phyloP scores from a whole-genome alignment of 2,113 vertebrate species.

The Mystacornis crossleyi region DNA sequence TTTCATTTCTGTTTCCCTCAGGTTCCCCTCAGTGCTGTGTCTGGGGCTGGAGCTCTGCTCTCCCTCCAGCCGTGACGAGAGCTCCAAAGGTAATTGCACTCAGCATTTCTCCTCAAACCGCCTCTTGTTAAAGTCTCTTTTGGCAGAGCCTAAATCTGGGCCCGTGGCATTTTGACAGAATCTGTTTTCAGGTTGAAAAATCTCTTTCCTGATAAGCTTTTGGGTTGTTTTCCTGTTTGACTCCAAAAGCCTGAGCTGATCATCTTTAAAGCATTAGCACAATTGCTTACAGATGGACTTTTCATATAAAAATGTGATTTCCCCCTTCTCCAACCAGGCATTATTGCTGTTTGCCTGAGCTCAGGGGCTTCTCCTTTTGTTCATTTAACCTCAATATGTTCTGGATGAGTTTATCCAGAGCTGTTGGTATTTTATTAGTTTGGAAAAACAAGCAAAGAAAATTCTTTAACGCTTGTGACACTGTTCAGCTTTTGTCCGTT shows the following conservation, averaged over 20 bases:
- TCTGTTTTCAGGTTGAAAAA: slow-evolving; percentile 5
- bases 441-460: not conserved
- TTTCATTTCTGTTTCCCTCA: not conserved
- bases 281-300: slow-evolving; percentile 30
- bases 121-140: not conserved
- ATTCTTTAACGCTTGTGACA: not conserved
- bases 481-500: not conserved
- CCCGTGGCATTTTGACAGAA: not conserved
- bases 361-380: not conserved
- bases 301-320: not conserved
- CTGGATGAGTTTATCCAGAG: not conserved
- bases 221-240: slow-evolving; percentile 8
- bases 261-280: slow-evolving; percentile 39
- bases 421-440: not conserved
- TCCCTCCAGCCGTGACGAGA: not conserved
- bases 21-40: accelerated
- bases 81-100: not conserved
- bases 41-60: not conserved
- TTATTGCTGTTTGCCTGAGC: not conserved
- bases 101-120: not conserved
- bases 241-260: not conserved
- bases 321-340: not conserved
- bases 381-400: not conserved
- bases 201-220: not conserved
- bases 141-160: not conserved